These are phyloP conservation scores for Phylloscopus collybita DNA, from an alignment of 2,797 vertebrate species.

Conservation along the genomic window DNA sequence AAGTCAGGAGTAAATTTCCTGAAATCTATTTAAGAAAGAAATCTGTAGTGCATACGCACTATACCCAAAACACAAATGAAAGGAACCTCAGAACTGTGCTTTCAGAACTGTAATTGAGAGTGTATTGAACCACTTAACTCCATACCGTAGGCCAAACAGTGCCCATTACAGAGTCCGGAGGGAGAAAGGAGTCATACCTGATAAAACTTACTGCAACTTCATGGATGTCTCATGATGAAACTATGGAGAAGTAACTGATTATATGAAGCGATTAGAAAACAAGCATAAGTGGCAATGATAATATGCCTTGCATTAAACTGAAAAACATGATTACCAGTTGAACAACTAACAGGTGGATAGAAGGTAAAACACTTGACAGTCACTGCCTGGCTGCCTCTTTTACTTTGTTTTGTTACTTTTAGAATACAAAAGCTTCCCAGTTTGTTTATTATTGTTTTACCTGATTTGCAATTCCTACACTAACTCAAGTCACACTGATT, in stretches of 20 bases:
- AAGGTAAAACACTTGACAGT: background rate
- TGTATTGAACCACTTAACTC: background rate
- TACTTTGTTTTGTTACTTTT: background rate
- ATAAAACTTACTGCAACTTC: slow-evolving; percentile 23
- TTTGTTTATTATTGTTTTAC: background rate
- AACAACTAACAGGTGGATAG: background rate
- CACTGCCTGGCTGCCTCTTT: background rate
- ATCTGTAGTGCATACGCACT: background rate
- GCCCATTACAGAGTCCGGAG: fast-evolving
- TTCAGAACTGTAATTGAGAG: background rate
- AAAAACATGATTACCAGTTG: background rate
- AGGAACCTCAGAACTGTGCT: background rate
- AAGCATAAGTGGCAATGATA: background rate
- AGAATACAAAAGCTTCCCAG: background rate
- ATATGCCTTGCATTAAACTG: background rate
- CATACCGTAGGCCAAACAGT: fast-evolving
- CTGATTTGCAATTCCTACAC: background rate
- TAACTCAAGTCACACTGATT: background rate
- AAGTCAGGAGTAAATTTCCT: background rate
- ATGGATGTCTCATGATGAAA: slow-evolving; percentile 28
- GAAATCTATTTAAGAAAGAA: background rate
- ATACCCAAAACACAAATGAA: background rate
- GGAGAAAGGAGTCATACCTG: background rate
- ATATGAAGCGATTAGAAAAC: background rate
- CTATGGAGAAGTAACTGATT: slow-evolving; percentile 32